Evolutionary conservation across 2,113 vertebrate genomes (phyloP), one percentile per base, ranked within the genome.

Genomic region (Apaloderma vittatum): DNA sequence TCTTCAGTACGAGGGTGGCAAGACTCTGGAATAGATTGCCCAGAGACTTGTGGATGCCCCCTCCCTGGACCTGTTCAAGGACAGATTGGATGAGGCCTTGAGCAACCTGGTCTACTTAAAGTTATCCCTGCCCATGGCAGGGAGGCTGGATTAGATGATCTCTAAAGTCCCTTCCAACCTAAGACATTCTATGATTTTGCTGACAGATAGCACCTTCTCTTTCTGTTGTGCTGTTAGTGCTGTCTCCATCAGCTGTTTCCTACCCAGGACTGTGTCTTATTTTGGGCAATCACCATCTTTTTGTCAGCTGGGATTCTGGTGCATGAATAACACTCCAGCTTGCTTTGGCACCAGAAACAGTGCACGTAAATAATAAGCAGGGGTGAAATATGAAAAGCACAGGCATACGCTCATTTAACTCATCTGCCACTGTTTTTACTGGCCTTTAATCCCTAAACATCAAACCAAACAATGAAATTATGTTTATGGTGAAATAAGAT

Each of bases 401-500:
- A 40, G 48, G n/a, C 66, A 63, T 52, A 65, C 43, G 68, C 9
- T 95, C 54, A 40, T 78, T 85, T 78, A n/a, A 48, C 37, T 83
- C 37, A 37, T 82, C 70, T 96, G 49, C 67, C 32, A 66, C 34
- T 73, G 78, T 0, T 87, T 94, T 67, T 90, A 30, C 81, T 77
- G 86, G 48, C 70, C 62, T 93, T 94, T 88, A 77, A 87, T 67
- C 63, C 71, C 85, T 68, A 15, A 90, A 51, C 32, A 54, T 76
- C 40, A 63, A 70, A 36, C n/a, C 78, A 91, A 90, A 94, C 66
- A 79, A 76, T 52, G 26, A 93, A 82, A 57, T 82, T 40, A 79
- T 49, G 36, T 86, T 87, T 68, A 63, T 61, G 49, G 37, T 23
- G 7, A 95, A 91, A 90, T 49, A 85, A 85, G 71, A 73, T 62